Evolutionary conservation across 2,797 vertebrate species (phyloP).

Genomic region (Eleutherodactylus coqui): DNA sequence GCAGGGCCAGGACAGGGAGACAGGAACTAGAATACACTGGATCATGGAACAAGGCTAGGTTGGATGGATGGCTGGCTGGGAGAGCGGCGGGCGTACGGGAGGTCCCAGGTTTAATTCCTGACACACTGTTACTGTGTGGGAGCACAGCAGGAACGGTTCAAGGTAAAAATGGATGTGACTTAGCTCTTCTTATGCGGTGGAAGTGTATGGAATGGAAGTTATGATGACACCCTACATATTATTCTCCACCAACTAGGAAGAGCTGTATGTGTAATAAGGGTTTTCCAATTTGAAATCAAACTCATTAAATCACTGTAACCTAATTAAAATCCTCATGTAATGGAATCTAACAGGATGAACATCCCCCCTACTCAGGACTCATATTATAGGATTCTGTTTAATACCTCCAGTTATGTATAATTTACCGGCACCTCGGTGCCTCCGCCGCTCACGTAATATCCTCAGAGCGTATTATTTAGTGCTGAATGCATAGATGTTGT

Average conservation of each 20-base stretch:
- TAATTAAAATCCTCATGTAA: neutral
- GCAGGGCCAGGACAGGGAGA: no score
- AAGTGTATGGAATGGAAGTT: no score
- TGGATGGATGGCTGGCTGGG: no score
- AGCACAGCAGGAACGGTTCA: no score
- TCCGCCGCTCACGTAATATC: neutral
- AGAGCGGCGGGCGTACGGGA: no score
- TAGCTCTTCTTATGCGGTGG: no score
- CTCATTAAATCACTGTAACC: neutral
- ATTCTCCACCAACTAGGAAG: neutral
- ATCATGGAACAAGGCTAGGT: no score
- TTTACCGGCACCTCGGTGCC: neutral
- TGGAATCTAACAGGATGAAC: neutral
- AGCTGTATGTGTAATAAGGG: neutral
- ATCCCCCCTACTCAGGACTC: neutral
- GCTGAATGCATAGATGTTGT: neutral
- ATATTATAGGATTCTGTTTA: neutral
- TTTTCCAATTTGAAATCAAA: neutral
- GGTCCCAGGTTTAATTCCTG: no score
- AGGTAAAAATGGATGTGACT: no score
- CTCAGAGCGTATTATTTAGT: neutral
- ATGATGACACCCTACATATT: neutral
- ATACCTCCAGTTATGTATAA: conserved; percentile 21
- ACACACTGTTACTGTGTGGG: no score
- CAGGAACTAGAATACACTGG: no score